Conservation (phyloP, 2,113 vertebrate species). For the Ammodytes dubius region DNA sequence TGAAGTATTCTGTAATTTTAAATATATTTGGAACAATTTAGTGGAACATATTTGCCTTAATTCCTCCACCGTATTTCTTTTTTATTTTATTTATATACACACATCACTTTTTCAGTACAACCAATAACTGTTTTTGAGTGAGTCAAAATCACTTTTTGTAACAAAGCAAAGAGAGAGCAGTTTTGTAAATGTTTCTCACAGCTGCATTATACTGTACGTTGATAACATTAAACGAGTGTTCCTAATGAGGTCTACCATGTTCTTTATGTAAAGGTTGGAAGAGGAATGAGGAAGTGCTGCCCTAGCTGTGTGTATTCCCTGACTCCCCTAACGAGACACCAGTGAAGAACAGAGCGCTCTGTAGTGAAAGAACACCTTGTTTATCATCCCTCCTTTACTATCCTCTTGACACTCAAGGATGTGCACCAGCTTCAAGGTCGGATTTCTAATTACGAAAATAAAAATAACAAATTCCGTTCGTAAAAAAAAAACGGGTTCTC, state of each 20-base stretch:
- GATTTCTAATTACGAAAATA: neutral
- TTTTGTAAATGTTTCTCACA: no score
- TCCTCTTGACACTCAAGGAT: neutral
- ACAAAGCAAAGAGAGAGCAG: neutral
- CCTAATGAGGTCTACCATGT: neutral
- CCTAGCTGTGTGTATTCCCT: neutral
- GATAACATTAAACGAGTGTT: neutral
- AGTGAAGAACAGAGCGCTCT: neutral
- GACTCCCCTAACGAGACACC: neutral
- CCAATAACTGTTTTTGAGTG: neutral
- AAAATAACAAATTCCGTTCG: neutral
- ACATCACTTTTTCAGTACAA: neutral
- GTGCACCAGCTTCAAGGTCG: slow-evolving; percentile 3
- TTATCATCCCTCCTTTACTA: neutral
- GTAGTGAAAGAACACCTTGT: slow-evolving; percentile 1
- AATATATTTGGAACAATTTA: neutral
- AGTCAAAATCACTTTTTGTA: neutral
- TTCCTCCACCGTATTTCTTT: neutral
- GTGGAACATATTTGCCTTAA: neutral
- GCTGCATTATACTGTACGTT: no score
- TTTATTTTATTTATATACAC: neutral
- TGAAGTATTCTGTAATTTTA: neutral
- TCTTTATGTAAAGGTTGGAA: neutral
- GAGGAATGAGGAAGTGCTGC: neutral
- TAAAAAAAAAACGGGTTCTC: neutral